A percentile compares a stretch with the other conserved stretches of the same genome.
phyloP scores from a whole-genome alignment of 2,888 invertebrate species.

The Abrostola tripartita region DNA sequence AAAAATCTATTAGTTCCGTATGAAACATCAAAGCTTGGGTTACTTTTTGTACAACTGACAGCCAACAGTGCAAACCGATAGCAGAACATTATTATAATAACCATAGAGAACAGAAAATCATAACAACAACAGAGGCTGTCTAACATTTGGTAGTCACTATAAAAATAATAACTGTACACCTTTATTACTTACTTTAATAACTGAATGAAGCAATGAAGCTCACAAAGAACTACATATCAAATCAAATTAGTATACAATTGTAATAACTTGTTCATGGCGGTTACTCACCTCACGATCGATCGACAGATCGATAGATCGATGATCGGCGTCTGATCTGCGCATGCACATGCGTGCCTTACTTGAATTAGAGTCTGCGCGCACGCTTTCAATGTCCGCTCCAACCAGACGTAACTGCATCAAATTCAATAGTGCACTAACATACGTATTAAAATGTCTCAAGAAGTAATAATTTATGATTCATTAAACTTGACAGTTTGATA shows the following conservation, averaged over 20 bases:
- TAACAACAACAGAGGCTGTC: constrained; percentile 4
- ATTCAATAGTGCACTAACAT: constrained; percentile 49
- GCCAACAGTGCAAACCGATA: background rate
- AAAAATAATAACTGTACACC: constrained; percentile 17
- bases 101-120: constrained; percentile 17
- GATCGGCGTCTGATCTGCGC: constrained; percentile 55
- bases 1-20: too few relatives aligned
- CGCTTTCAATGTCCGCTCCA: constrained; percentile 58
- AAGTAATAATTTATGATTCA: constrained; percentile 37
- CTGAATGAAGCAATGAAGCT: constrained; percentile 25
- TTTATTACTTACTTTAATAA: constrained; percentile 38
- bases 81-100: background rate
- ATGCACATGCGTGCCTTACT: constrained; percentile 43
- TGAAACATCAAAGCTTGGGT: too few relatives aligned
- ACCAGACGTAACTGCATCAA: constrained; percentile 52
- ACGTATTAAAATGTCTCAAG: constrained; percentile 49
- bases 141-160: constrained; percentile 19
- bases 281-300: constrained; percentile 56
- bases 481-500: constrained; percentile 22
- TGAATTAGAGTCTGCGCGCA: constrained; percentile 50
- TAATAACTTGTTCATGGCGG: constrained; percentile 55
- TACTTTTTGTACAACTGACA: too few relatives aligned
- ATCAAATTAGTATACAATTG: constrained; percentile 47
- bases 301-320: constrained; percentile 38
- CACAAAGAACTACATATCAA: constrained; percentile 35